These are phyloP conservation scores for Piezodorus guildinii DNA, from an alignment of 1,140 invertebrate genomes.

Conservation along the genomic window DNA sequence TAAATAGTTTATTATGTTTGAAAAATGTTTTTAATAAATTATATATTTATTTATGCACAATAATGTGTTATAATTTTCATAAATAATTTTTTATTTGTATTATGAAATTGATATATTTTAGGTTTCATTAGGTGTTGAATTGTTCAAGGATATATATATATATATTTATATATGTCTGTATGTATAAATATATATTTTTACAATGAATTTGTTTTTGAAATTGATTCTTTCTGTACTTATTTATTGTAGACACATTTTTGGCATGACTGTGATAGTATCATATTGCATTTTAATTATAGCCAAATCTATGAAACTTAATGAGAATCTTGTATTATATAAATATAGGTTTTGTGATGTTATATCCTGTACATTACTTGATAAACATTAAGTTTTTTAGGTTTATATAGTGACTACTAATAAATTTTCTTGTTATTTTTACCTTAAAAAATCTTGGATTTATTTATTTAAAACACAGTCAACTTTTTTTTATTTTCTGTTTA, in stretches of 20 bases:
- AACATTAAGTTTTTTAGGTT: not conserved
- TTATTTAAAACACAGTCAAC: not conserved
- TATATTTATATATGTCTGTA: slow-evolving; percentile 1
- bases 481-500: not conserved
- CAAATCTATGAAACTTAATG: not conserved
- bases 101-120: not conserved
- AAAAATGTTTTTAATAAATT: not conserved
- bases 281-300: not conserved
- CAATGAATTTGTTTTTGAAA: slow-evolving; percentile 3
- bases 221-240: slow-evolving; percentile 1
- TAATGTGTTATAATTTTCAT: not conserved
- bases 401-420: not conserved
- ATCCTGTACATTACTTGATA: not conserved
- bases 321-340: slow-evolving; percentile 3
- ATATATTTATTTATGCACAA: slow-evolving; percentile 9
- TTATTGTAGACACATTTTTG: slow-evolving; percentile 19
- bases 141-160: slow-evolving; percentile 4
- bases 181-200: slow-evolving; percentile 14
- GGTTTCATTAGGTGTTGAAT: not conserved
- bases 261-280: slow-evolving; percentile 23
- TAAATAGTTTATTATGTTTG: not conserved
- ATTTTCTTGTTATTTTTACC: not conserved
- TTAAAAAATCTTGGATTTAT: not conserved
- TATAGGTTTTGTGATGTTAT: slow-evolving; percentile 1
- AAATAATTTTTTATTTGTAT: not conserved